phyloP scores from a whole-genome alignment of 2,113 vertebrate species.

The Myrmecophaga tridactyla region DNA sequence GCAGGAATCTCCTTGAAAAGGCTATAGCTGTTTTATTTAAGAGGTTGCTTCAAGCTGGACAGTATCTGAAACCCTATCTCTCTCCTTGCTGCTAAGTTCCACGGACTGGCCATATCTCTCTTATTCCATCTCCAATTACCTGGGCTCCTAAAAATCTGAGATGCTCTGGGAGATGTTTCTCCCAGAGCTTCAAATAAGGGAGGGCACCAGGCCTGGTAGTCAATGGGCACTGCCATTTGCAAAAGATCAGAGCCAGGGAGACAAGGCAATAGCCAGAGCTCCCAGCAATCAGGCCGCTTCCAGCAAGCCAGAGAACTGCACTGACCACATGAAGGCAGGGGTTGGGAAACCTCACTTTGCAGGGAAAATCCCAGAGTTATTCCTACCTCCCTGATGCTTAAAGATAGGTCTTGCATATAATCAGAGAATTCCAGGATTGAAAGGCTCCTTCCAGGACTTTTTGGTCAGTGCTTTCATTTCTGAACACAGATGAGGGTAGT shows the following conservation, averaged over 20 bases:
- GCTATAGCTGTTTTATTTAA: constrained; percentile 37
- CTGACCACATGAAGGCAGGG: neutral
- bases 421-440: neutral
- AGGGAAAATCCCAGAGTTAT: neutral
- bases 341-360: neutral
- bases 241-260: neutral
- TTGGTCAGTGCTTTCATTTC: neutral
- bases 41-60: constrained; percentile 21
- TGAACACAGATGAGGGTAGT: neutral
- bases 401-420: neutral
- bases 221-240: neutral
- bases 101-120: constrained; percentile 34
- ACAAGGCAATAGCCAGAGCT: neutral
- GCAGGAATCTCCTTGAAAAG: neutral
- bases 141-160: constrained; percentile 55
- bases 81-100: neutral
- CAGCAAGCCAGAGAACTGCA: neutral
- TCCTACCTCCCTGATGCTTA: neutral
- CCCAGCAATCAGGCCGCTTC: neutral
- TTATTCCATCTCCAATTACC: constrained; percentile 65
- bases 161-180: constrained; percentile 62
- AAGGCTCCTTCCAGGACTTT: neutral
- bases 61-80: constrained; percentile 51
- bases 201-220: constrained; percentile 43
- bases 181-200: constrained; percentile 73